A percentile compares a stretch with the other conserved stretches of the same genome.
Conservation (phyloP, 1,140 invertebrate species). For the Ceratitis capitata region DNA sequence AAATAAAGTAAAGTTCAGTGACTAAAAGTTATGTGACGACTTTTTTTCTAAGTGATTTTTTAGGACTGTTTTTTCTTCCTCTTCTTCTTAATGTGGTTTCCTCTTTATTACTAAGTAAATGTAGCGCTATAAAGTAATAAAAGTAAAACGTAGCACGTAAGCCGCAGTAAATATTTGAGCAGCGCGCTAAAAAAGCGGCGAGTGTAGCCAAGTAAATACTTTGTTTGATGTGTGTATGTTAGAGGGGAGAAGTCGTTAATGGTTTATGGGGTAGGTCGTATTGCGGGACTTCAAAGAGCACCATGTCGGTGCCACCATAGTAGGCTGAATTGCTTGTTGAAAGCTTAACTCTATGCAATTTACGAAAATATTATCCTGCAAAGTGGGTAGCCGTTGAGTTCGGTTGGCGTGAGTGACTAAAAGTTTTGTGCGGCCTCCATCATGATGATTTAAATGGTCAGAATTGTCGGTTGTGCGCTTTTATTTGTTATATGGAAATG, state of each 20-base stretch:
- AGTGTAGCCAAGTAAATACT: too few relatives aligned
- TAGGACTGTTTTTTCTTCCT: neutral
- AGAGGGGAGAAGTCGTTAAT: neutral
- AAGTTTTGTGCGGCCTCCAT: neutral
- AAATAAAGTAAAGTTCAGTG: neutral
- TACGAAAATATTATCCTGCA: neutral
- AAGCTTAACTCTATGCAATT: neutral
- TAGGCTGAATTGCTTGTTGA: neutral
- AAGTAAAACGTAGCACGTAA: slow-evolving; percentile 8
- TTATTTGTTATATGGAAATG: neutral
- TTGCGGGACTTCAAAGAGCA: too few relatives aligned
- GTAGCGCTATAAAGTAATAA: neutral
- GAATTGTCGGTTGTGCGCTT: neutral
- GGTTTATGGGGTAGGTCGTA: neutral
- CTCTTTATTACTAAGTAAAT: neutral
- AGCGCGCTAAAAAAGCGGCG: neutral
- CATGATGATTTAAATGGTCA: neutral
- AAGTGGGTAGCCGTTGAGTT: neutral
- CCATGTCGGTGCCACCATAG: neutral
- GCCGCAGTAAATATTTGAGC: slow-evolving; percentile 17
- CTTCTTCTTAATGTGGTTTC: neutral
- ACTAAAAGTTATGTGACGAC: neutral
- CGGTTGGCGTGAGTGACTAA: neutral
- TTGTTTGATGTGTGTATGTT: neutral
- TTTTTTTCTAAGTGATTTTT: neutral